These are phyloP conservation scores for Scolanthus callimorphus DNA, from an alignment of 92 coral and sea anemone species.

Conservation along the genomic window DNA sequence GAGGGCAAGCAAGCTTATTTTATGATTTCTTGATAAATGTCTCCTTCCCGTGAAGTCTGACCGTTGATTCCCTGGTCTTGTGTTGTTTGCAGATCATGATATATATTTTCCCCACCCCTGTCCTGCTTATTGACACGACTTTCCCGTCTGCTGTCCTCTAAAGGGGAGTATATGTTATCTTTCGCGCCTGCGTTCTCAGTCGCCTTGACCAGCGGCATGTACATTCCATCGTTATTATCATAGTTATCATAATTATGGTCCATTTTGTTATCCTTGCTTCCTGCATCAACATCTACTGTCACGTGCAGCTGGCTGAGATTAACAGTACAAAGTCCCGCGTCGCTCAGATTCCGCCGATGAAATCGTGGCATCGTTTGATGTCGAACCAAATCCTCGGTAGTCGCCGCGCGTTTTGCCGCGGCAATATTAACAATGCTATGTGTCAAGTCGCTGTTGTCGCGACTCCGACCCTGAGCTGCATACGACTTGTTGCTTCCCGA, in stretches of 20 bases:
- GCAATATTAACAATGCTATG: slow-evolving; percentile 28
- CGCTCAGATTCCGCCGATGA: slow-evolving; percentile 41
- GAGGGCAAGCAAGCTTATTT: no score
- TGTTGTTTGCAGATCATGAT: not conserved
- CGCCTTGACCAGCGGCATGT: slow-evolving; percentile 10
- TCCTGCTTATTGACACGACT: not conserved
- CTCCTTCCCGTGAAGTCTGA: no score
- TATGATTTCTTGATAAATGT: no score
- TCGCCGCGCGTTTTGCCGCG: slow-evolving; percentile 16
- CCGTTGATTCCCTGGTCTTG: no score
- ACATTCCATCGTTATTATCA: slow-evolving; percentile 9
- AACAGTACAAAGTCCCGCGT: slow-evolving; percentile 51
- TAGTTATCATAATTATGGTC: no score
- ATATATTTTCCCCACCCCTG: not conserved
- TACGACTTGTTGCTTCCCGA: not conserved
- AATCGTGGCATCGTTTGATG: not conserved
- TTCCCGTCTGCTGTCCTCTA: not conserved
- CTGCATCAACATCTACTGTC: slow-evolving; percentile 7
- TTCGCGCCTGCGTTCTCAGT: not conserved
- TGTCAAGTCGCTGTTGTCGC: slow-evolving; percentile 21
- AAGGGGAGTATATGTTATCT: not conserved
- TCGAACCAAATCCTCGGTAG: not conserved
- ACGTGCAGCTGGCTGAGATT: slow-evolving; percentile 22
- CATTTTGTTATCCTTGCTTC: no score
- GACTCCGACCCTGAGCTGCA: slow-evolving; percentile 14